These are phyloP conservation scores for Ectemnius continuus DNA, from an alignment of 2,888 invertebrate species.

Conservation along the genomic window DNA sequence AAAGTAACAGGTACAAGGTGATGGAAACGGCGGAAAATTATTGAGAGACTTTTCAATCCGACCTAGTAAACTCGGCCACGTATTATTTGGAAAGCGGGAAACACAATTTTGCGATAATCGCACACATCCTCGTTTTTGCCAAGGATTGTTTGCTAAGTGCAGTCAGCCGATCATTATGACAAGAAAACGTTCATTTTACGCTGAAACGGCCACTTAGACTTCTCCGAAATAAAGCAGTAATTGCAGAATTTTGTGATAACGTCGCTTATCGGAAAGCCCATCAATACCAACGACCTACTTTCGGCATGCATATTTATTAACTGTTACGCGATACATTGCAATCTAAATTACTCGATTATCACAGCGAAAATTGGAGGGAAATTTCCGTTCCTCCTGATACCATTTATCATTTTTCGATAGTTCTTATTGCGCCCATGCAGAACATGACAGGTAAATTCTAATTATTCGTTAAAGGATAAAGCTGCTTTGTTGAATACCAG, in stretches of 20 bases:
- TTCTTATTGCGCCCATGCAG: too few species aligned
- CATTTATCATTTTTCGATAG: slow-evolving; percentile 50
- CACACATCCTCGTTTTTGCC: too few species aligned
- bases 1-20: slow-evolving; percentile 59
- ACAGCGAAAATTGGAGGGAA: slow-evolving; percentile 37
- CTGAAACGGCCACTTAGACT: slow-evolving; percentile 10
- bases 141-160: too few species aligned
- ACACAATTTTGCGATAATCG: too few species aligned
- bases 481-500: too few species aligned
- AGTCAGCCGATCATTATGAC: too few species aligned
- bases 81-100: too few species aligned
- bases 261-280: slow-evolving; percentile 10
- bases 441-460: too few species aligned
- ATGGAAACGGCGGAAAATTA: too few species aligned
- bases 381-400: slow-evolving; percentile 54
- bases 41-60: too few species aligned
- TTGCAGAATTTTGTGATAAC: slow-evolving; percentile 22
- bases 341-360: slow-evolving; percentile 47
- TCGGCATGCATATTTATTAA: slow-evolving; percentile 30
- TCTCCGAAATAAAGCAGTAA: not conserved
- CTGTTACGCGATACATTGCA: slow-evolving; percentile 29
- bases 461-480: too few species aligned
- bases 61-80: too few species aligned
- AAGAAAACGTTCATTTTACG: not conserved
- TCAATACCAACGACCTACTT: slow-evolving; percentile 22